phyloP scores from a whole-genome alignment of 2,113 vertebrate genomes.

The Crotalus horridus region DNA sequence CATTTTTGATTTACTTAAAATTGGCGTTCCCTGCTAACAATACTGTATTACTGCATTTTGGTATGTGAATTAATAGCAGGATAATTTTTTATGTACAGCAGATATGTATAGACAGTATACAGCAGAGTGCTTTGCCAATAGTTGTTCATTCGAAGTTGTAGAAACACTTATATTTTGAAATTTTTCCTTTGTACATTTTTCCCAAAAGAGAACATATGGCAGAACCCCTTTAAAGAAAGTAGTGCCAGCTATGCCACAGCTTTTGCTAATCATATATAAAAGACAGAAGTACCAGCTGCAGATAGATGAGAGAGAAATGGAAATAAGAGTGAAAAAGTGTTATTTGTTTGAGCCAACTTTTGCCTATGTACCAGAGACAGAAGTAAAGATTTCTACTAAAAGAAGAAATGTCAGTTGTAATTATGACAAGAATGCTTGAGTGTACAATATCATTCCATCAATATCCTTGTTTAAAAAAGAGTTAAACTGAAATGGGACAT shows the following conservation, averaged over 20 bases:
- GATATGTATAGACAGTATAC: not conserved
- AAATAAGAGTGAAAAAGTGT: slow-evolving; percentile 6
- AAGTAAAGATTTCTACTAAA: not conserved
- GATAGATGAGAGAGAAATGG: not conserved
- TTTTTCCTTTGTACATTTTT: not conserved
- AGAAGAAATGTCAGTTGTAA: not conserved
- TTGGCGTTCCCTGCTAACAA: not conserved
- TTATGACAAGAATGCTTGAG: not conserved
- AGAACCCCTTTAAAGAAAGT: not conserved
- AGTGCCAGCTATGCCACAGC: not conserved
- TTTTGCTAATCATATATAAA: not conserved
- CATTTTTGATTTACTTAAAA: not conserved
- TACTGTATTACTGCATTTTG: not conserved
- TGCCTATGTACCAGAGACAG: not conserved
- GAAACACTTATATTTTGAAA: not conserved
- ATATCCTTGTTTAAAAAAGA: not conserved
- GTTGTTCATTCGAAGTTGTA: not conserved
- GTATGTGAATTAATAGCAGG: not conserved
- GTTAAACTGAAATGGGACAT: not conserved
- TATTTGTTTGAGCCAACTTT: not conserved
- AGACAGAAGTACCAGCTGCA: slow-evolving; percentile 25
- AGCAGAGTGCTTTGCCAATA: not conserved
- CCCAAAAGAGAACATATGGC: not conserved
- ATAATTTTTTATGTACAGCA: not conserved
- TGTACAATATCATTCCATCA: not conserved